Evolutionary conservation across 2,797 vertebrate species (phyloP), one percentile per base, ranked within the genome.

Genomic region (Delichon dasypus): DNA sequence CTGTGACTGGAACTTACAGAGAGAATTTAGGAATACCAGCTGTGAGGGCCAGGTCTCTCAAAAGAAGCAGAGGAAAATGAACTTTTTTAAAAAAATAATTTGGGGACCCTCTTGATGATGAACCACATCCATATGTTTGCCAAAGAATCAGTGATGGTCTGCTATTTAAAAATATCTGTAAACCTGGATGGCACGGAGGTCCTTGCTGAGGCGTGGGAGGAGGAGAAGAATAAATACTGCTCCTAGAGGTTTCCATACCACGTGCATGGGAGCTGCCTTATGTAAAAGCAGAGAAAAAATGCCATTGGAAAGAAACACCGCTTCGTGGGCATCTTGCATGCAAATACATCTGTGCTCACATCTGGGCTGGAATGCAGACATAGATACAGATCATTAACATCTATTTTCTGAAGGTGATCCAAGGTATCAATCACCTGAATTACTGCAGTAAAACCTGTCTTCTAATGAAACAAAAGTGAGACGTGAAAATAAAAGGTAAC

Each of bases 401-500:
- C 96, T 97, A 96, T 97, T 98, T 98, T 97, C 95, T 93, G 89
- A 97, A 94, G 96, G 95, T 94, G 93, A 95, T 96, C 96, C 96
- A 96, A 84, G 73, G 91, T 97, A 97, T 97, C 97, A 97, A 96
- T 97, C 97, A 96, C 90, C 93, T 96, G 95, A 97, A 97, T 97
- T 94, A 95, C 85, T 91, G 93, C 95, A 95, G 96, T 95, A 95
- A 97, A 94, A 95, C 88, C 86, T 97, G 96, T 95, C 95, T 93
- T 97, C 96, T 95, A 97, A 97, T 93, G 96, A 97, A 97, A 97
- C 26, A 74, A 95, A 97, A 98, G 97, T 96, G 95, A 97, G 97
- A 98, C 38, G 11, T 97, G 96, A 97, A 97, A 98, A 97, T 97
- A 97, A 97, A 96, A 97, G 97, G 96, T 97, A 96, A 97, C 96